Conservation (phyloP, 1,140 invertebrate species). For the Druon quercuslanigerum region DNA sequence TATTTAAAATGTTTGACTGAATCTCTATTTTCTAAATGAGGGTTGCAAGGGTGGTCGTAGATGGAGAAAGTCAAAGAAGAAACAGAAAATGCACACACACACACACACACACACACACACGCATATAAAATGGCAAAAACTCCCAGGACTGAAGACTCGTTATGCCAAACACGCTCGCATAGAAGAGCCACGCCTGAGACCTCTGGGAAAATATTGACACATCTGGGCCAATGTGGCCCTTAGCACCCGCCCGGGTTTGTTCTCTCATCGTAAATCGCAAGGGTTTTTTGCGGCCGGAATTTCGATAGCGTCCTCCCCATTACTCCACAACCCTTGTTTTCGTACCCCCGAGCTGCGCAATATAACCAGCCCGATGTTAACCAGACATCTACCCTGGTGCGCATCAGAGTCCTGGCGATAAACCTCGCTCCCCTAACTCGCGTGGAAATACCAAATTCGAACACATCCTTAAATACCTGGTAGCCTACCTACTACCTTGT, state of each 20-base stretch:
- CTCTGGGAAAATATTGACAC: constrained; percentile 23
- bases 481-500: constrained; percentile 35
- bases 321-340: too few relatives aligned
- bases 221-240: background rate
- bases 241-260: background rate
- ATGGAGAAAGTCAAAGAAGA: too few relatives aligned
- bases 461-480: constrained; percentile 38
- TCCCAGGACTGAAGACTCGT: background rate
- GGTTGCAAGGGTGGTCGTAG: too few relatives aligned
- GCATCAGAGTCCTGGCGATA: constrained; percentile 33
- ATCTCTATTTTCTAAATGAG: too few relatives aligned
- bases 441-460: constrained; percentile 40
- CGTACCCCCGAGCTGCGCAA: too few relatives aligned
- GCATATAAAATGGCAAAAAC: too few relatives aligned
- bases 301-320: too few relatives aligned
- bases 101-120: too few relatives aligned
- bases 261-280: background rate
- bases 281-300: background rate
- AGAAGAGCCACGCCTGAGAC: constrained; percentile 25
- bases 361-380: background rate
- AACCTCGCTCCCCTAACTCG: constrained; percentile 42
- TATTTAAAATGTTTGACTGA: too few relatives aligned
- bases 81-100: too few relatives aligned
- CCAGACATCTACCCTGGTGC: background rate
- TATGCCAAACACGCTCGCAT: background rate